Conservation (phyloP, 2,888 invertebrate species). For the Lithophane socia region DNA sequence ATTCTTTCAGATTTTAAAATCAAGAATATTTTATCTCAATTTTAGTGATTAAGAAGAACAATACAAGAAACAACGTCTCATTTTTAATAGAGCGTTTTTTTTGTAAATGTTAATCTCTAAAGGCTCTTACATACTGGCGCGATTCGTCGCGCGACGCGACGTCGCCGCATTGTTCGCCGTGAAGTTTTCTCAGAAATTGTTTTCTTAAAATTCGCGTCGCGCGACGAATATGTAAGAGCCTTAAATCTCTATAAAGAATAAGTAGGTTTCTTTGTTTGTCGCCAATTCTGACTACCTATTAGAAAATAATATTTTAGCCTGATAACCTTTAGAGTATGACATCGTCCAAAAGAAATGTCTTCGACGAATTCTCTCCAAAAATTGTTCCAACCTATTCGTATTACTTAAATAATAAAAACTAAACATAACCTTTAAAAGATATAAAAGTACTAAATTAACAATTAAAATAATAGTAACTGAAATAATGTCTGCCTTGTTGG, state of each 20-base stretch:
- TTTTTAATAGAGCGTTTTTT: neutral
- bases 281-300: neutral
- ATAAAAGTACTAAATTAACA: too few relatives aligned
- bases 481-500: too few relatives aligned
- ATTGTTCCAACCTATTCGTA: too few relatives aligned
- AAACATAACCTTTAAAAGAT: neutral
- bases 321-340: neutral
- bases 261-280: neutral
- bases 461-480: too few relatives aligned
- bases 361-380: neutral
- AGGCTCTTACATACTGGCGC: neutral
- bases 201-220: too few relatives aligned
- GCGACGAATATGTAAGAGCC: too few relatives aligned
- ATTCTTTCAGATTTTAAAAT: neutral
- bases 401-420: neutral
- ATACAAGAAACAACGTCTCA: neutral
- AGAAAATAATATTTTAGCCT: neutral
- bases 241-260: too few relatives aligned
- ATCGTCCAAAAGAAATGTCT: neutral
- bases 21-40: neutral
- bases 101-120: neutral
- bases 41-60: neutral
- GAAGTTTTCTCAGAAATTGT: too few relatives aligned
- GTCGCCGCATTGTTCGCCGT: too few relatives aligned
- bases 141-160: too few relatives aligned